Percentiles rank a stretch among this genome's conserved stretches.
These are phyloP conservation scores for Geopemphigus sp. DNA, from an alignment of 1,140 invertebrate species.

Conservation along the genomic window DNA sequence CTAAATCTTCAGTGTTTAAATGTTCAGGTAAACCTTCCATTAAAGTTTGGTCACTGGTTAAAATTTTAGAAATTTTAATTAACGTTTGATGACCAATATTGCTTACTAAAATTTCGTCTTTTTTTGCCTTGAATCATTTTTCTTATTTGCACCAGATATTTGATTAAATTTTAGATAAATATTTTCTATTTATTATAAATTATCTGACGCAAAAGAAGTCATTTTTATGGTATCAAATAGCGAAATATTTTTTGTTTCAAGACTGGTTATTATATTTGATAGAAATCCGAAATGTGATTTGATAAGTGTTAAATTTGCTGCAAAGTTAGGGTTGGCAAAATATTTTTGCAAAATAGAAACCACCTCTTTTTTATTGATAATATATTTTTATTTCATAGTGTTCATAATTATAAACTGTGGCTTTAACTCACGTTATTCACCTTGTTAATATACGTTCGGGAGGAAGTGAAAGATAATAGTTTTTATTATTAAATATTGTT, in stretches of 20 bases:
- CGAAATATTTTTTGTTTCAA: not conserved
- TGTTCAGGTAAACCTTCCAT: no score
- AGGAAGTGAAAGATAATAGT: not conserved
- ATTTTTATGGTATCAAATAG: not conserved
- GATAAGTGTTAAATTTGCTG: not conserved
- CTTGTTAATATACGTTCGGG: not conserved
- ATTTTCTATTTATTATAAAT: not conserved
- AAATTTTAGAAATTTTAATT: not conserved
- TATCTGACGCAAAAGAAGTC: no score
- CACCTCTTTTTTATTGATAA: not conserved
- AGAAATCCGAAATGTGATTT: conserved; percentile 2
- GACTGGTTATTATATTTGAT: not conserved
- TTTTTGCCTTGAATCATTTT: not conserved
- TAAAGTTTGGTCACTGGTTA: no score
- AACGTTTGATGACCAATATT: not conserved
- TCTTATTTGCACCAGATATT: not conserved
- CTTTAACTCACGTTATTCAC: not conserved
- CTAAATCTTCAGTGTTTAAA: no score
- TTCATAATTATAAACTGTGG: not conserved
- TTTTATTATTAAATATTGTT: not conserved
- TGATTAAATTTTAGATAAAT: not conserved
- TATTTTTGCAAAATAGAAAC: not conserved
- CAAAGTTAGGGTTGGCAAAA: not conserved
- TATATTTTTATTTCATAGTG: not conserved
- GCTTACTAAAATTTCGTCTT: not conserved